Base-by-base conservation (phyloP, 1,140 invertebrate species). In the Rhagoletis pomonella region DNA sequence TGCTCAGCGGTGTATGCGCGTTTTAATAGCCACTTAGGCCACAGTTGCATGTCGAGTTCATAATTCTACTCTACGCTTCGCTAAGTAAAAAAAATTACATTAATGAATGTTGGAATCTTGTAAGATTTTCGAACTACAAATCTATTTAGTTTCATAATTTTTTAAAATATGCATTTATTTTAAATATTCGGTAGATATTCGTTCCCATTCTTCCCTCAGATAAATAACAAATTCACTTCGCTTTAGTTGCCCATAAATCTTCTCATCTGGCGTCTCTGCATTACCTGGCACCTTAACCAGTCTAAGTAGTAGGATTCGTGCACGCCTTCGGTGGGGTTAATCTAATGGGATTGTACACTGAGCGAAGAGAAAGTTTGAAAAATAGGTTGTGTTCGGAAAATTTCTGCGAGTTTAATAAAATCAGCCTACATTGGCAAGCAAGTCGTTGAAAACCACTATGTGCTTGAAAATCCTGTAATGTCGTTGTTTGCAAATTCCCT, bases 21-120 rank as follows among this genome's bases (percentile, higher is more conserved):
- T 81, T 81, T 81, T 81, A 81, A 81, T 81, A 81, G 73, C 47
- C 73, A 81, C 73, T 81, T 81, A 55, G 47, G 47, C 73, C 47
- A 7, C 69, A 77, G 44, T 55, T 77, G 17, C 69, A 77, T 77
- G 69, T 77, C 19, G 47, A 9, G 47, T 55, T 81, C 73, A 77
- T 55, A 81, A 7, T 55, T 81, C 47, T 81, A 55, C 55, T 81
- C 47, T 5, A 81, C 47, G 60, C 60, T n/a, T 62, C 9, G 4
- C 0, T 62, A 9, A n/a, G n/a, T 62, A 14, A 62, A 5, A 29
- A 29, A 4, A 62, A 62, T 17, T 7, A 4, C 50, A 55, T 55
- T 55, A 55, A 55, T 55, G 50, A 55, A 55, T 55, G 50, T 10
- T 5, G 5, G 10, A 55, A 10, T 10, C 50, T 55, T 55, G 10